Evolutionary conservation across 1,140 invertebrate genomes (phyloP), one percentile per base, ranked within the genome.

Genomic region (Propsilocerus akamusi): DNA sequence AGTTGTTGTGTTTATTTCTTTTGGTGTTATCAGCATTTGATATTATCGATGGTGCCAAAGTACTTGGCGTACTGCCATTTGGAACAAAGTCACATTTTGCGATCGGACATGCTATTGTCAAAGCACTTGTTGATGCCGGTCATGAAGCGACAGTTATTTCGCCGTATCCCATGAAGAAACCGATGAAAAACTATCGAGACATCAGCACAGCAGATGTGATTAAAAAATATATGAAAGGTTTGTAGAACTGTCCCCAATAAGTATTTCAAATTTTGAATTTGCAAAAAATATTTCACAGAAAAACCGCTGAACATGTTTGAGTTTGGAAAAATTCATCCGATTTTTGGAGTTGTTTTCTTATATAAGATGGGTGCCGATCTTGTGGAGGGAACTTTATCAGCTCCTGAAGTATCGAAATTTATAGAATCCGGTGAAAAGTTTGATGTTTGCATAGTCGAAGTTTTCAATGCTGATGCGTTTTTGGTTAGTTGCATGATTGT

Each of bases 21-120:
- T 8, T 30, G 10, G 3, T 30, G 2, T 6, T 7, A 6, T 30
- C 28, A 30, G n/a, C 22, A 20, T 20, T 41, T 2, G 22, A 17
- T 17, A 20, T 14, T 20, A 20, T 41, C 11, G 5, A 17, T 41
- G 17, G 34, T 17, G 2, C 22, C 22, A 41, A 41, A 41, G 14
- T 41, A 3, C 11, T 41, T 50, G 64, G 67, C 7, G 48, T 77
- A 2, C 67, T 75, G 47, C 66, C 68, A 0, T 60, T 70, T 4
- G 58, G 60, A 0, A 68, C 61, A 0, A 69, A 68, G 53, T 79
- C 76, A 46, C 77, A 79, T 54, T 74, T 68, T 48, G 65, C 71
- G 46, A 65, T 76, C 48, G 72, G 73, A 23, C 68, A 72, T 4
- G 59, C 63, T 0, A 49, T 71, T 48, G 41, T 71, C 0, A 63